Evolutionary conservation across 2,113 vertebrate genomes (phyloP), one percentile per base, ranked within the genome.

Genomic region (Perca fluviatilis): DNA sequence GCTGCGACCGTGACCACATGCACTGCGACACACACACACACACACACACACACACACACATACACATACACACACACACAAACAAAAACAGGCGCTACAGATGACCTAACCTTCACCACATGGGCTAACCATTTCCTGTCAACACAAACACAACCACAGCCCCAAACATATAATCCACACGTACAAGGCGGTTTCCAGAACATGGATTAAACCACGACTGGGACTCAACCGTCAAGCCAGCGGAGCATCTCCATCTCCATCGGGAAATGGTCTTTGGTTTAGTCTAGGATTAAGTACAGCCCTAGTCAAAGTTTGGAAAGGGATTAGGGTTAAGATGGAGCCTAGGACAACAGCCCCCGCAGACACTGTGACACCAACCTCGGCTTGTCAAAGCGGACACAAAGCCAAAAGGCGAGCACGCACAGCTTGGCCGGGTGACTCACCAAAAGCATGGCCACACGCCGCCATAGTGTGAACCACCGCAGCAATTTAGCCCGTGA

Each of bases 141-240:
- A 77, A 85, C 83, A 86, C 86, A 86, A 85, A 92, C 88, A 88
- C 76, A 76, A 92, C 87, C 90, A 66, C 86, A 84, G 80, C 67
- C 90, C 84, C 84, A 92, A 89, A 87, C 91, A 77, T 92, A 78
- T 93, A 93, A 93, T 94, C 73, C 81, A 88, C 92, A 92, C 90
- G 50, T 63, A 36, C 40, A 47, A 85, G 79, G 84, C 60, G 92
- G 92, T 92, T 92, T 92, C 76, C 82, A 25, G 64, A 75, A 88
- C 91, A 85, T 9, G 77, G 79, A 77, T 78, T 67, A 69, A 49
- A 53, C 80, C 53, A 23, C 58, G 15, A 46, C 53, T 73, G 43
- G 54, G 86, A 50, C 62, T 50, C 15, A 79, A 86, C 43, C 49
- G 10, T 72, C 77, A 36, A 69, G 81, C 40, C 62, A 40, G 73